Conservation (phyloP, 2,888 invertebrate genomes). For the Drosophila neonasuta region DNA sequence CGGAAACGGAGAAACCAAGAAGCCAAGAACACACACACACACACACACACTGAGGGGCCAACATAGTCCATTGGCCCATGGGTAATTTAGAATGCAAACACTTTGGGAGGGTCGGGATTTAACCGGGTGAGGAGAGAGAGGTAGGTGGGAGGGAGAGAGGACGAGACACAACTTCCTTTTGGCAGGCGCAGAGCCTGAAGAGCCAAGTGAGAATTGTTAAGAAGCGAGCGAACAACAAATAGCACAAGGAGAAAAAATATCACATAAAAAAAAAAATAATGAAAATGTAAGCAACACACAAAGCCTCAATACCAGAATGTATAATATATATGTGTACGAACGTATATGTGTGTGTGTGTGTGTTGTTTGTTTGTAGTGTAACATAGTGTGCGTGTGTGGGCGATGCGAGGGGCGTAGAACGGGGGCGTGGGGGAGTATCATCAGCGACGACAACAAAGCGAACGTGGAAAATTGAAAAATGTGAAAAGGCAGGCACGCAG, state of each 20-base stretch:
- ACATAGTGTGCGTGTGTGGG: conserved; percentile 4
- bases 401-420: neutral
- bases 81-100: conserved; percentile 75
- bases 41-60: conserved; percentile 16
- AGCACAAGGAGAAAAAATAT: conserved; percentile 24
- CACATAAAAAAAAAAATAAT: conserved; percentile 55
- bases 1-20: conserved; percentile 43
- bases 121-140: neutral
- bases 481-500: conserved; percentile 66
- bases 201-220: conserved; percentile 68
- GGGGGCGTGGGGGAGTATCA: conserved; percentile 47
- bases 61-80: conserved; percentile 58
- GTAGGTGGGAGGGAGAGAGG: too few species aligned
- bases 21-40: conserved; percentile 27
- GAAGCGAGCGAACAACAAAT: conserved; percentile 14
- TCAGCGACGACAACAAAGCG: conserved; percentile 72
- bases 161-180: conserved; percentile 61
- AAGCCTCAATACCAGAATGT: conserved; percentile 40
- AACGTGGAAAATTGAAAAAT: conserved; percentile 76
- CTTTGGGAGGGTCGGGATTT: conserved; percentile 27
- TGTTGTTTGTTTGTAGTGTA: conserved; percentile 8
- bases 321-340: neutral
- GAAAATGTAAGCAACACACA: conserved; percentile 73
- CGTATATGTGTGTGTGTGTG: neutral
- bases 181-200: conserved; percentile 41